Percentiles rank a stretch among this genome's conserved stretches.
Conservation (phyloP, 2,113 vertebrate species). For the Boulengeromyrus knoepffleri region DNA sequence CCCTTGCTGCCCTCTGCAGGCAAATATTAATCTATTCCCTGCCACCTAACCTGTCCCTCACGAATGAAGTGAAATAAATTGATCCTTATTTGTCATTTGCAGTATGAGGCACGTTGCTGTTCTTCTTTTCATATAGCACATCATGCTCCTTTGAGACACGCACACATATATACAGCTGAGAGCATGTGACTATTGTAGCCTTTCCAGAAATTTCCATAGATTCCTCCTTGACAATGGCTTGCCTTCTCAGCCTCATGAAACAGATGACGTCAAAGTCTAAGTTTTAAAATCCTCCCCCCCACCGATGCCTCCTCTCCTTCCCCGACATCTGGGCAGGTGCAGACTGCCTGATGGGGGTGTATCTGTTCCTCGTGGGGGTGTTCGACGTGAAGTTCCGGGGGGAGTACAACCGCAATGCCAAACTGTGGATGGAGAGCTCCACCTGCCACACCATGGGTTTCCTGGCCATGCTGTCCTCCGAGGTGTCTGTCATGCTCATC, state of each 20-base stretch:
- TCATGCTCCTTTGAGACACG: background rate
- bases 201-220: background rate
- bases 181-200: background rate
- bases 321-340: conserved; percentile 54
- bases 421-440: conserved; percentile 72
- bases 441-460: conserved; percentile 69
- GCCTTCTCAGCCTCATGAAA: background rate
- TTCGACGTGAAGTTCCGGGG: conserved; percentile 71
- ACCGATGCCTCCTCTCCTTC: background rate
- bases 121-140: background rate
- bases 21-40: background rate
- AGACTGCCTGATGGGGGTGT: conserved; percentile 77
- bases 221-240: background rate
- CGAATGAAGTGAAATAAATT: background rate
- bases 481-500: conserved; percentile 73
- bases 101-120: background rate
- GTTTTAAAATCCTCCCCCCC: conserved; percentile 36
- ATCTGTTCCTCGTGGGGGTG: conserved; percentile 72
- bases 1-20: background rate
- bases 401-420: conserved; percentile 70
- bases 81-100: background rate
- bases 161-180: background rate
- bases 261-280: conserved; percentile 20
- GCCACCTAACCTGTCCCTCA: background rate
- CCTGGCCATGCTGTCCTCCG: conserved; percentile 71